A percentile compares a stretch with the other conserved stretches of the same genome.
Conservation (phyloP, 2,797 vertebrate species). For the Loris lydekkerianus region DNA sequence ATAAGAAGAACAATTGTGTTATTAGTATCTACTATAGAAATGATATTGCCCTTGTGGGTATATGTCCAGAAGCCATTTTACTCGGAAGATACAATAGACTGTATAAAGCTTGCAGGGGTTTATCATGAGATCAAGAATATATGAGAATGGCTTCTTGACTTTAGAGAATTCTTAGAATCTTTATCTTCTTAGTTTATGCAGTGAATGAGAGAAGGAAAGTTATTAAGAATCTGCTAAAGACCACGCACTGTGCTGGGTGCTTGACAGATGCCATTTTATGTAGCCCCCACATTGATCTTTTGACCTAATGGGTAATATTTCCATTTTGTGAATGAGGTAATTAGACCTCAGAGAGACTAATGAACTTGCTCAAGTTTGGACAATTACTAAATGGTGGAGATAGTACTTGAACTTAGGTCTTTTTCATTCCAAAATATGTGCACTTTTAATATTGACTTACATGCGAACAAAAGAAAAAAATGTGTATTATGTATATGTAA, state of each 20-base stretch:
- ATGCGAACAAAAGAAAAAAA: not conserved
- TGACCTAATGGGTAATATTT: not conserved
- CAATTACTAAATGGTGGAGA: not conserved
- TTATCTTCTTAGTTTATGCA: not conserved
- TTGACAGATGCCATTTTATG: not conserved
- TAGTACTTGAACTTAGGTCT: not conserved
- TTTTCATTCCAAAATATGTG: slow-evolving; percentile 22
- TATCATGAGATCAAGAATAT: not conserved
- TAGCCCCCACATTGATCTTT: not conserved
- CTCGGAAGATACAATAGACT: not conserved
- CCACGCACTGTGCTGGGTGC: not conserved
- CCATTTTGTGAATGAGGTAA: not conserved
- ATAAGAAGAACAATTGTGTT: not conserved
- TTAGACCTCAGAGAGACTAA: not conserved
- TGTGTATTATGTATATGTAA: not conserved
- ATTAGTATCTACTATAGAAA: not conserved
- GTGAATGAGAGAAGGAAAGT: slow-evolving; percentile 3
- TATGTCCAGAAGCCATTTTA: not conserved
- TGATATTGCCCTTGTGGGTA: accelerated
- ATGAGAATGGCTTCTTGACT: not conserved
- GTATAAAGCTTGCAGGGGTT: not conserved
- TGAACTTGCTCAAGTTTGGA: not conserved
- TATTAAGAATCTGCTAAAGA: not conserved
- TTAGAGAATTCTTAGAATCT: slow-evolving; percentile 43
- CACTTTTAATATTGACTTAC: not conserved